Evolutionary conservation across 2,888 invertebrate species (phyloP).

Genomic region (Dasysyrphus albostriatus): DNA sequence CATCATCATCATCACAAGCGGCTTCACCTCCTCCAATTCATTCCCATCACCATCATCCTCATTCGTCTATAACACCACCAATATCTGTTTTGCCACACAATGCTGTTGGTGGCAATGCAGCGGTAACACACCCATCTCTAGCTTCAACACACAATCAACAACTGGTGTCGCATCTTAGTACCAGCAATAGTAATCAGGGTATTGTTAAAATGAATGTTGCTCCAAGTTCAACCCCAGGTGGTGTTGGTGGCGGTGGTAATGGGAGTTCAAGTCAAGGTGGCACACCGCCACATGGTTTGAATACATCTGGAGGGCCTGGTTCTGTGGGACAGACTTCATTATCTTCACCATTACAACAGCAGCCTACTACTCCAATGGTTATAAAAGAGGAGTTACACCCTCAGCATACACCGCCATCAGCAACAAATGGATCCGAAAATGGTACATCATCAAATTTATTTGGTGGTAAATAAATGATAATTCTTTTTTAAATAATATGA

Average conservation of each 20-base stretch:
- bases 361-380: conserved; percentile 59
- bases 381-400: conserved; percentile 56
- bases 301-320: conserved; percentile 51
- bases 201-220: conserved; percentile 66
- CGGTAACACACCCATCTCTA: conserved; percentile 66
- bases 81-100: conserved; percentile 65
- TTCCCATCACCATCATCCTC: conserved; percentile 57
- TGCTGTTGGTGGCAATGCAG: conserved; percentile 42
- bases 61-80: conserved; percentile 60
- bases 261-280: conserved; percentile 49
- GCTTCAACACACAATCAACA: conserved; percentile 51
- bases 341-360: conserved; percentile 65
- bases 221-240: conserved; percentile 16
- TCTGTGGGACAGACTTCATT: conserved; percentile 68
- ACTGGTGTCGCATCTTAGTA: conserved; percentile 49
- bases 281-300: conserved; percentile 56
- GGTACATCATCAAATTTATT: conserved; percentile 48
- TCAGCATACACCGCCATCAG: conserved; percentile 57
- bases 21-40: conserved; percentile 70
- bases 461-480: conserved; percentile 44
- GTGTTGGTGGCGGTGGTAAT: conserved; percentile 25
- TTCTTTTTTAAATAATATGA: background rate
- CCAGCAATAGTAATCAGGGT: conserved; percentile 34
- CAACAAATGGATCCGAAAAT: conserved; percentile 44
- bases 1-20: conserved; percentile 66